Percentiles rank a stretch among this genome's conserved stretches.
phyloP scores from a whole-genome alignment of 2,888 invertebrate species.

The Dicycla oo region DNA sequence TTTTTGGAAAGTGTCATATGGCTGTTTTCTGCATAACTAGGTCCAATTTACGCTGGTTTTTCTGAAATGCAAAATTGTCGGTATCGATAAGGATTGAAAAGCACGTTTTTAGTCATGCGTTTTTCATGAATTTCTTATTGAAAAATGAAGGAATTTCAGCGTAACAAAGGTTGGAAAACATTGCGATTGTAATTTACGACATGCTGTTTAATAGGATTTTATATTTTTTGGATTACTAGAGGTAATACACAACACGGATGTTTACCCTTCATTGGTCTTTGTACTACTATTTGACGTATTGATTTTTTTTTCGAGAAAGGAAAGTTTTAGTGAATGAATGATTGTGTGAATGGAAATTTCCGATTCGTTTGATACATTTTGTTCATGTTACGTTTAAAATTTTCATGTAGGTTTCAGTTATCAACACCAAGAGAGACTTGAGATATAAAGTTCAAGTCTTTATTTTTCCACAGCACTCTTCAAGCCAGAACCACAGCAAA shows the following conservation, averaged over 20 bases:
- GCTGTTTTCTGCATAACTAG: no score
- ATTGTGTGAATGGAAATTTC: slow-evolving; percentile 22
- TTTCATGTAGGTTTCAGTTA: background rate
- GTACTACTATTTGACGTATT: slow-evolving; percentile 6
- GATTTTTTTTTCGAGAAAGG: slow-evolving; percentile 10
- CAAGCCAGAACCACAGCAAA: background rate
- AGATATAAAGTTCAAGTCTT: no score
- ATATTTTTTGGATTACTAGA: slow-evolving; percentile 28
- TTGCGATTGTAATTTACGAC: slow-evolving; percentile 42
- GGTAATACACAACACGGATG: slow-evolving; percentile 51
- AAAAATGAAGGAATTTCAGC: slow-evolving; percentile 50
- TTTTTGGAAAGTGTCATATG: no score
- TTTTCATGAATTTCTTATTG: slow-evolving; percentile 36
- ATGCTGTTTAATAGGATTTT: slow-evolving; percentile 20
- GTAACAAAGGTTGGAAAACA: slow-evolving; percentile 51
- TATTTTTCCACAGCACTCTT: background rate
- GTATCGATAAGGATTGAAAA: slow-evolving; percentile 33
- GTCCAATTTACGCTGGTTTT: background rate
- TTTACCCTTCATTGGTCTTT: slow-evolving; percentile 26
- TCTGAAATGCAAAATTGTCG: slow-evolving; percentile 8
- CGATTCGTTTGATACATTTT: background rate
- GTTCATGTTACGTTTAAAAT: no score
- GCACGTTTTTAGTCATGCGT: slow-evolving; percentile 18
- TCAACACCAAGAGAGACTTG: background rate
- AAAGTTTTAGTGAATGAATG: slow-evolving; percentile 13